A percentile compares a stretch with the other conserved stretches of the same genome.
These are phyloP conservation scores for Sphaeridia pumilis DNA, from an alignment of 2,888 invertebrate species.

Conservation along the genomic window DNA sequence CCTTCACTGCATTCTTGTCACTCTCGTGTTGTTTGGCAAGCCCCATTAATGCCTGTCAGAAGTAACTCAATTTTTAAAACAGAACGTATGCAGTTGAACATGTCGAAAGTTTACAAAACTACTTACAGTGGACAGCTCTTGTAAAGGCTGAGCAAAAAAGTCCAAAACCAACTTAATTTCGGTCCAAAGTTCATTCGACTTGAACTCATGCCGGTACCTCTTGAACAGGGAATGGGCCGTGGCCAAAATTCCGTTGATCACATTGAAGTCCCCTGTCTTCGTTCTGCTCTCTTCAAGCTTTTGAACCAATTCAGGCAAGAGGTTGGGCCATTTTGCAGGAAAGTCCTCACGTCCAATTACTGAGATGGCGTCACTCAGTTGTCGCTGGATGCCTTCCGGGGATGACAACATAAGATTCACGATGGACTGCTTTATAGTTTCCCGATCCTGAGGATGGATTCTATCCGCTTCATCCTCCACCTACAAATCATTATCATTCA, in stretches of 20 bases:
- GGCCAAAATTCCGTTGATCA: constrained; percentile 85
- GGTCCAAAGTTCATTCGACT: constrained; percentile 85
- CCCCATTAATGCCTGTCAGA: constrained; percentile 68
- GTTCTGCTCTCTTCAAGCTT: constrained; percentile 52
- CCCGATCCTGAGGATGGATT: constrained; percentile 67
- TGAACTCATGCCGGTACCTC: constrained; percentile 88
- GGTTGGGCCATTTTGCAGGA: constrained; percentile 87
- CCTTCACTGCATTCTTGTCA: constrained; percentile 66
- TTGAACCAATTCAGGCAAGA: constrained; percentile 85
- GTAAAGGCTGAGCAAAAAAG: constrained; percentile 83
- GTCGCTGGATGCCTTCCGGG: constrained; percentile 79
- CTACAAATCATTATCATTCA: constrained; percentile 40
- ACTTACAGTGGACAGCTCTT: constrained; percentile 72
- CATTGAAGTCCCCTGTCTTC: constrained; percentile 67
- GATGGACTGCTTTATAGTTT: constrained; percentile 69
- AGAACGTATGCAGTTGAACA: not conserved
- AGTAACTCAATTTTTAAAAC: not conserved
- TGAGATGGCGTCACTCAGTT: constrained; percentile 88
- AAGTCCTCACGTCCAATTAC: constrained; percentile 96
- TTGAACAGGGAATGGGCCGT: constrained; percentile 96
- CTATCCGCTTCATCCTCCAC: constrained; percentile 59
- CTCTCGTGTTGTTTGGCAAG: constrained; percentile 62
- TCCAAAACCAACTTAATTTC: constrained; percentile 95
- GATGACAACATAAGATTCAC: constrained; percentile 86
- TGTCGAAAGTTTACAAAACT: not conserved